A percentile compares a stretch with the other conserved stretches of the same genome.
These are phyloP conservation scores for Drosophila orena DNA, from an alignment of 1,140 invertebrate genomes.

Conservation along the genomic window DNA sequence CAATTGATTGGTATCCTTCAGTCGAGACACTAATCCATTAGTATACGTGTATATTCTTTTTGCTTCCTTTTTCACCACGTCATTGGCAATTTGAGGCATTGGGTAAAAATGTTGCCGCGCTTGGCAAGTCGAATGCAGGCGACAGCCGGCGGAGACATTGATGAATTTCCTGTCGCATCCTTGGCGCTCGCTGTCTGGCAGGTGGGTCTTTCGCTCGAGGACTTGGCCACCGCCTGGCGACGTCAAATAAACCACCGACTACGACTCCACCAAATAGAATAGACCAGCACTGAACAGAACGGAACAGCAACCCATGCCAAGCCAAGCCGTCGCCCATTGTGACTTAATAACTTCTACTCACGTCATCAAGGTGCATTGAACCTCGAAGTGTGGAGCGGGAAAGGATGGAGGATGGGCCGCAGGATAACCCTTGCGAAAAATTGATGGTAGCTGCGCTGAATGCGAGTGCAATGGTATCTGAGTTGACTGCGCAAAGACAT, in stretches of 20 bases:
- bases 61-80: conserved; percentile 28
- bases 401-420: conserved; percentile 2
- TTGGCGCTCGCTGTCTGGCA: conserved; percentile 36
- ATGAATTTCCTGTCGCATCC: conserved; percentile 80
- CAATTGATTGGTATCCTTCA: conserved; percentile 3
- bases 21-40: conserved; percentile 3
- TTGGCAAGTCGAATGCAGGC: conserved; percentile 60
- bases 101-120: conserved; percentile 65
- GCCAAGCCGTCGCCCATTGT: conserved; percentile 65
- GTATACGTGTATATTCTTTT: conserved; percentile 1
- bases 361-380: conserved; percentile 74
- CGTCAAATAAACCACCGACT: conserved; percentile 62
- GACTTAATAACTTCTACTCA: conserved; percentile 82
- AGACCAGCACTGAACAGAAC: neutral
- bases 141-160: conserved; percentile 75
- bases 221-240: conserved; percentile 25
- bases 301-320: too few species aligned
- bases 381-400: conserved; percentile 25
- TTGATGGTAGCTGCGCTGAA: conserved; percentile 4
- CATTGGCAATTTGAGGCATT: conserved; percentile 72
- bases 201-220: conserved; percentile 5
- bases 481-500: conserved; percentile 16
- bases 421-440: conserved; percentile 11
- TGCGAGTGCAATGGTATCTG: conserved; percentile 10
- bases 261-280: conserved; percentile 46